Percentiles rank a stretch among this genome's conserved stretches.
Evolutionary conservation across 2,113 vertebrate species (phyloP).

Genomic region (Crocuta crocuta): DNA sequence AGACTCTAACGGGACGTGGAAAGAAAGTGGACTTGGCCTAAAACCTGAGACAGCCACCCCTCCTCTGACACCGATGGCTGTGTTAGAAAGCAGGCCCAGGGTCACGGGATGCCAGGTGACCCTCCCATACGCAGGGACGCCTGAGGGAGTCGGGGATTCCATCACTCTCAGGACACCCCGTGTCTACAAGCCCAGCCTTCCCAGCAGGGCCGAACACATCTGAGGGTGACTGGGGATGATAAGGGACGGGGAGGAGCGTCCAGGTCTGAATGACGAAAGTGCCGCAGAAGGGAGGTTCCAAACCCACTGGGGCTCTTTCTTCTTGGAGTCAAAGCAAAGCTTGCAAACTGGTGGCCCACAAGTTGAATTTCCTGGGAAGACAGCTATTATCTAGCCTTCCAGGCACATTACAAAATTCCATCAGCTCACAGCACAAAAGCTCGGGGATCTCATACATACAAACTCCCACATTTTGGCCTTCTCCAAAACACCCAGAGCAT

Average conservation of each 20-base stretch:
- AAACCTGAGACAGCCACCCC: neutral
- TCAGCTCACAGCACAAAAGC: neutral
- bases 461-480: neutral
- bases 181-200: neutral
- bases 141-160: too few relatives aligned
- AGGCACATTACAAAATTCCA: neutral
- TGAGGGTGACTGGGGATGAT: neutral
- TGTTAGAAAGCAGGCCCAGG: neutral
- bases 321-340: neutral
- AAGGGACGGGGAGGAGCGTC: neutral
- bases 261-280: neutral
- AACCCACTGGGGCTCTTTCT: neutral
- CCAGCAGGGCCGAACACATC: neutral
- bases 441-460: neutral
- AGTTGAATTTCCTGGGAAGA: neutral
- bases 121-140: neutral
- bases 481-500: neutral
- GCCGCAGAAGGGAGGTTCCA: neutral
- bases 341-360: neutral
- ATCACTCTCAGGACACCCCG: neutral
- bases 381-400: neutral
- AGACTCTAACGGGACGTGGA: neutral
- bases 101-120: neutral
- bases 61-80: neutral
- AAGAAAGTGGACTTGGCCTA: neutral